A percentile compares a stretch with the other conserved stretches of the same genome.
Conservation (phyloP, 2,797 vertebrate species). For the Sylvilagus floridanus region DNA sequence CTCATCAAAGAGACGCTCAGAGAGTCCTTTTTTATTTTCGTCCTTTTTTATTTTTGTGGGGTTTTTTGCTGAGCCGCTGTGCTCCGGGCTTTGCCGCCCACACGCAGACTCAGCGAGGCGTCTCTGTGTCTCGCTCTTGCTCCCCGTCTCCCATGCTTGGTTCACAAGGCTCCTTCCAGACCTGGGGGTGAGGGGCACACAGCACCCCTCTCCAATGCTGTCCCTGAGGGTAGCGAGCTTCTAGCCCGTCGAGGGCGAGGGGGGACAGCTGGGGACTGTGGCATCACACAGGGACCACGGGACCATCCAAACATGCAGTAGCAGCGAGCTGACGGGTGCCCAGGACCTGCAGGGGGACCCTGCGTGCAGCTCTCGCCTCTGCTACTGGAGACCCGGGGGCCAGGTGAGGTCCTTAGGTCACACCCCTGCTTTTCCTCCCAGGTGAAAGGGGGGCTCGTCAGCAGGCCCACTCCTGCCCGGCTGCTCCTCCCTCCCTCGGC, state of each 20-base stretch:
- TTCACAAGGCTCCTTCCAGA: neutral
- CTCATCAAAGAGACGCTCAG: neutral
- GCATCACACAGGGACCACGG: fast-evolving
- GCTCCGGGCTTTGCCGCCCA: neutral
- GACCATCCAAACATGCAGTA: neutral
- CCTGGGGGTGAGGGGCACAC: neutral
- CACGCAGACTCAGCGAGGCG: neutral
- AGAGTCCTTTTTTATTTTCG: neutral
- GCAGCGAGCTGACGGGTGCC: neutral
- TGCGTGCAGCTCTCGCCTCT: neutral
- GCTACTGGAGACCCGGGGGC: neutral
- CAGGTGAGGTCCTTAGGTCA: neutral
- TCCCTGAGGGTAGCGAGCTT: neutral
- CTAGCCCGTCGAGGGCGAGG: neutral
- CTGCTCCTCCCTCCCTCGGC: neutral
- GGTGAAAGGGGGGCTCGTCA: neutral
- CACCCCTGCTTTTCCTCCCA: neutral
- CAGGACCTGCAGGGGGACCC: neutral
- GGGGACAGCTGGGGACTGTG: neutral
- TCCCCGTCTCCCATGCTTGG: neutral
- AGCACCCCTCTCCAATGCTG: neutral
- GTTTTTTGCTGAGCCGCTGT: neutral
- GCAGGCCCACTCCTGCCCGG: too few species aligned
- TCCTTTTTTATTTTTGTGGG: too few species aligned
- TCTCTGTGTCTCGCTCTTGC: neutral